Evolutionary conservation across 2,113 vertebrate species (phyloP), one percentile per base, ranked within the genome.

Genomic region (Neopipo cinnamomea): DNA sequence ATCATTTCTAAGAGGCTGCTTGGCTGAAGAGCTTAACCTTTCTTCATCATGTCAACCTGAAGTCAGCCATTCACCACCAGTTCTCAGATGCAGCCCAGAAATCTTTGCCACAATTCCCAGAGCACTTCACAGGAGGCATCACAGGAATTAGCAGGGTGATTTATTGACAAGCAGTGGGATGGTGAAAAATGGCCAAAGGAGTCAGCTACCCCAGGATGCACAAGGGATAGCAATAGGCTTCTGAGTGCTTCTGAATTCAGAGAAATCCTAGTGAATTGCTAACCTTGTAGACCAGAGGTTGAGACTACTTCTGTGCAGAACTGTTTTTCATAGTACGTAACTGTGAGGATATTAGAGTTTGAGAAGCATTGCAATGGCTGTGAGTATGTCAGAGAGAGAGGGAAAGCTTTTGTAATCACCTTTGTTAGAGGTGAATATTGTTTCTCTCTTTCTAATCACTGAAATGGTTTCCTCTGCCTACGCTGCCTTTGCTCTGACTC

Each of bases 1-100:
- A 96, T 89, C 94, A 92, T 95, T 96, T 88, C 85, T 91, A 92
- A 96, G 96, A 97, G 90, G 91, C 89, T 95, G 70, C 92, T 95
- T 11, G 3, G 75, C 85, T 95, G 95, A 95, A 96, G 93, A 96
- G 90, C 93, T 95, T 96, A 96, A 97, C 92, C 88, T 95, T 97
- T 88, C 95, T 89, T 96, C 80, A 94, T 95, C 93, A 90, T 78
- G 88, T 96, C 95, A 97, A 62, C 93, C 90, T 93, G 85, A 73
- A 94, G 73, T 59, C 90, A 76, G 91, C 71, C 68, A 39, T 95
- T 95, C 92, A 85, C 80, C 80, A 74, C 84, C 81, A 50, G 75
- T 86, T 71, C 95, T 95, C 85, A 62, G 61, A 91, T 18, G 78
- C 91, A 88, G 88, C 85, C 73, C 63, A 76, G 93, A 90, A 91